Base-by-base conservation (phyloP, 1,140 invertebrate species). In the Zaprionus vittiger region DNA sequence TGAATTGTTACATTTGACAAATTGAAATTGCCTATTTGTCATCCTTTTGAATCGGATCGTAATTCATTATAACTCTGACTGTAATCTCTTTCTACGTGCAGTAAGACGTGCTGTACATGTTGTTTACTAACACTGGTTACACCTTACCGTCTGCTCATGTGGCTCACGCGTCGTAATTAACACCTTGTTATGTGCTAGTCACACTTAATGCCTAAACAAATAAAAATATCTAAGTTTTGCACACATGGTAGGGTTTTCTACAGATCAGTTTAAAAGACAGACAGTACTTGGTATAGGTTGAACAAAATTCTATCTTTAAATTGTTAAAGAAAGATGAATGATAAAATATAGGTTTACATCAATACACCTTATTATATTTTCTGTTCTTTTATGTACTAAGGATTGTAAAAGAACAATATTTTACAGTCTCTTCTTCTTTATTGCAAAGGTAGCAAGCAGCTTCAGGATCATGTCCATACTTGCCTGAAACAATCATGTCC, bases 101-200 rank as follows among this genome's bases (percentile, higher is more conserved):
- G 7, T 7, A 49, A 66, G n/a, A 37, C 62, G 17, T 64, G 28
- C 20, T 67, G 22, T 12, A 31, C 26, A 41, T 41, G n/a, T 34
- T 34, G 34, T 65, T 68, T 26, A n/a, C 41, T 37, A 68, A 73
- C 64, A 52, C 31, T 34, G 22, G n/a, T 38, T 20, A 37, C 31
- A 47, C 38, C 38, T 41, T 41, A 4, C 5, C 38, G 17, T 37
- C 1, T 57, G 1, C 5, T 31, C 34, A 34, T 47, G 9, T 20
- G 11, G 55, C 34, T 37, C n/a, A n/a, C 20, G 26, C 49, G 12
- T 7, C 3, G 9, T 17, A 63, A 63, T 70, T 75, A 69, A 22
- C 65, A 15, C 47, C 37, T 28, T 47, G 22, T 49, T 69, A 17
- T 74, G 12, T 41, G 20, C 11, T 54, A 60, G 49, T 54, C n/a